Evolutionary conservation across 92 coral and sea anemone species (phyloP), one percentile per base, ranked within the genome.

Genomic region (Parazoanthus swiftii): DNA sequence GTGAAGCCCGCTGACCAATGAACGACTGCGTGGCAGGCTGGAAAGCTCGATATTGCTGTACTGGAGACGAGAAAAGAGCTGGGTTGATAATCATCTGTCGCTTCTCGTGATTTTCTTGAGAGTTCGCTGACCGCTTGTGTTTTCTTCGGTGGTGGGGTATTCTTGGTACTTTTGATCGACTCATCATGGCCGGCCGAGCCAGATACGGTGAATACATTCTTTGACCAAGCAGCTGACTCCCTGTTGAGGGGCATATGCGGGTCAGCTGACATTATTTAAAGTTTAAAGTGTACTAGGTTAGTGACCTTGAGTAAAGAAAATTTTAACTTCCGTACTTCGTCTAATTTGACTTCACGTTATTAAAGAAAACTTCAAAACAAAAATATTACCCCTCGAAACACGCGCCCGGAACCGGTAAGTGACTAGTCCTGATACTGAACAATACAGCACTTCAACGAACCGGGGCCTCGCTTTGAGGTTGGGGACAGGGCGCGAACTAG

Each of bases 1-100:
- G 72, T 39, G 75, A 77, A 76, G 74, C 43, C 83, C 76, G 89
- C 81, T 75, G 89, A 86, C 74, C 83, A 76, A 79, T 26, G 14
- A 86, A 86, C 11, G 83, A 50, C 58, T 54, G 88, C 16, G 73
- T 75, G 25, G n/a, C 80, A 37, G 81, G 89, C 42, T 18, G 36
- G 46, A 58, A 25, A 1, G 39, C 26, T 56, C 36, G 90, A 71
- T 81, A 88, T 9, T 79, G 88, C 37, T 63, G 81, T 54, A 82
- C 38, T 29, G 91, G 50, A 76, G 93, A 16, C 35, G 89, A 3
- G 26, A 86, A 33, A 43, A 72, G 39, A 35, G 46, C 71, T 7
- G 76, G 80, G 73, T 36, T 88, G 35, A 75, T 42, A n/a, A 42
- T 86, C 67, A 65, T 76, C 42, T 51, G 70, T 37, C 83, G 36